Evolutionary conservation across 2,888 invertebrate genomes (phyloP), one percentile per base, ranked within the genome.

Genomic region (Argyresthia albistria): DNA sequence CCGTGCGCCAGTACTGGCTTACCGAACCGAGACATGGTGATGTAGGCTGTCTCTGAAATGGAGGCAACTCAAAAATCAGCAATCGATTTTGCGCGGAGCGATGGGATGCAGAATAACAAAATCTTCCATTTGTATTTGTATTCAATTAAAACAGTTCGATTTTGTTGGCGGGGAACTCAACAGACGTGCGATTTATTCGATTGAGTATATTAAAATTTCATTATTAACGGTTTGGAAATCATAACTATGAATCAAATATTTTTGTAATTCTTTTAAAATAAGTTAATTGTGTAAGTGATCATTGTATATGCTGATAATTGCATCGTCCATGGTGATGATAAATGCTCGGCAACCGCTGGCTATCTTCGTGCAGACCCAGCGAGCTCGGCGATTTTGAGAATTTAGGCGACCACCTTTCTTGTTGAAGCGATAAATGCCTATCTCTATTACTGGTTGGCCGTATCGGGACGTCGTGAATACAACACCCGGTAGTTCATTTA

Each of bases 1-100:
- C 70, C 73, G 8, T 70, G 46, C 45, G 52, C 12, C 10, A 64
- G 56, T 3, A 60, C 58, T 0, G 64, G 57, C 43, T 46, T 51
- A 1, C 56, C 56, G 35, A 43, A 43, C n/a, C 48, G 48, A 3
- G 48, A 48, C 36, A 48, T 9, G 2, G 14, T 9, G 11, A 36
- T 25, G n/a, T 25, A 14, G 35, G 15, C 35, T 12, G 14, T 12
- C 8, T 9, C 48, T 48, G 48, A n/a, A 48, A 48, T 25, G 0
- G 25, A 6, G 11, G 10, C 14, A 46, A 9, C n/a, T 25, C 35
- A 6, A 2, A 6, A 39, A 39, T 39, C 25, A 25, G 25, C 6
- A 25, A 25, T 25, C 25, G 39, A 39, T 8, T 39, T 4, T 39
- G n/a, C 3, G n/a, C 3, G 10, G 3, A 39, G n/a, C n/a, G n/a